These are phyloP conservation scores for Sebastes ruberrimus DNA, from an alignment of 2,797 vertebrate genomes.

Conservation along the genomic window DNA sequence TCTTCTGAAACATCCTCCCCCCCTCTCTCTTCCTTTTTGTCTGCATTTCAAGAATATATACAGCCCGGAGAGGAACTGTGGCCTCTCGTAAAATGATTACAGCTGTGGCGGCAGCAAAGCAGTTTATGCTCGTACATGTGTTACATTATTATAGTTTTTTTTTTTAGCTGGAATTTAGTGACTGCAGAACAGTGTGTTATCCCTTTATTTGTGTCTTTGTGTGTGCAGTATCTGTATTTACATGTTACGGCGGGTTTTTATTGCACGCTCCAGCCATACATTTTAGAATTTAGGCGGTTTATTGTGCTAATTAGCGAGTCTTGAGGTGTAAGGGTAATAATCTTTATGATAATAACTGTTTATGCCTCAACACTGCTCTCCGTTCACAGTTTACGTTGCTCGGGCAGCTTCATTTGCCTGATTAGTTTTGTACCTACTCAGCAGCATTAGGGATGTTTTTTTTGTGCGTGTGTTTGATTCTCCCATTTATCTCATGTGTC, in stretches of 20 bases:
- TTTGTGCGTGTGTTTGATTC: conserved; percentile 60
- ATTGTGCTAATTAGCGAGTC: conserved; percentile 79
- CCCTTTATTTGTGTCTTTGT: conserved; percentile 49
- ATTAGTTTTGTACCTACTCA: conserved; percentile 78
- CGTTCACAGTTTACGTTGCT: conserved; percentile 69
- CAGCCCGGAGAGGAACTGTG: conserved; percentile 63
- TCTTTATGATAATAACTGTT: conserved; percentile 82
- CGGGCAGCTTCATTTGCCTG: conserved; percentile 76
- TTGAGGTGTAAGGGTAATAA: conserved; percentile 80
- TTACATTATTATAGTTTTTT: conserved; percentile 58
- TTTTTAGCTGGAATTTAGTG: conserved; percentile 50
- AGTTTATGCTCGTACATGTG: conserved; percentile 54
- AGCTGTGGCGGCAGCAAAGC: conserved; percentile 66
- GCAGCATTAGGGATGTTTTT: conserved; percentile 70
- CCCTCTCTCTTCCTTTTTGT: conserved; percentile 53
- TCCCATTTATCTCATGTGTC: conserved; percentile 76
- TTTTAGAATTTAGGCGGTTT: conserved; percentile 77
- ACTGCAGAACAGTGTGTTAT: conserved; percentile 43
- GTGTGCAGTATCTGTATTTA: conserved; percentile 47
- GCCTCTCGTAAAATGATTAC: conserved; percentile 78
- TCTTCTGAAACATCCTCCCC: conserved; percentile 72
- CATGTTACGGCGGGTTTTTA: conserved; percentile 63
- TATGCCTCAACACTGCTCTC: conserved; percentile 72
- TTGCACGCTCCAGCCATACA: conserved; percentile 62
- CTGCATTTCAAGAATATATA: conserved; percentile 74